Conservation (phyloP, 35 echinoderm and acorn worm species). For the Heliocidaris tuberculata region DNA sequence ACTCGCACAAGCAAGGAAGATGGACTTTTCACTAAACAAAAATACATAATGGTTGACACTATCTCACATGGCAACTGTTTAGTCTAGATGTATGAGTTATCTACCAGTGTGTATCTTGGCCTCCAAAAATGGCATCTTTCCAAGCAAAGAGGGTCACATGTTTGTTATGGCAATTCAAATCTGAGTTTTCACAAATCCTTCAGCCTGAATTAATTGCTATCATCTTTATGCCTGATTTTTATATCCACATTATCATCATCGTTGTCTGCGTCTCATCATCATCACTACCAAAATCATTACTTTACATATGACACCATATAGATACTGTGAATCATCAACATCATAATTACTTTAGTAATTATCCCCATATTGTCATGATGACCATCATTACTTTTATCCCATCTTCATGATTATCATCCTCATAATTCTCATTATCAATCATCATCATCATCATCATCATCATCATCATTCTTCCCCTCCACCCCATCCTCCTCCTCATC, state of each 20-base stretch:
- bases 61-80: not conserved
- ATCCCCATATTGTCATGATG: no score
- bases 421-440: not conserved
- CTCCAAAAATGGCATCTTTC: not conserved
- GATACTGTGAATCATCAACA: no score
- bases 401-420: not conserved
- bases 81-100: not conserved
- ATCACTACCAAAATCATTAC: not conserved
- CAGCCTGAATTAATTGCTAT: not conserved
- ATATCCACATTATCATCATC: slow-evolving; percentile 30
- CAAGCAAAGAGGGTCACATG: not conserved
- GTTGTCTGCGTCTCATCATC: not conserved
- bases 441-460: not conserved
- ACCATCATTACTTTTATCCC: not conserved
- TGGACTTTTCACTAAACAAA: not conserved
- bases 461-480: not conserved
- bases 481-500: not conserved
- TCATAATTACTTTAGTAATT: no score
- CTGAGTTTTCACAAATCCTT: not conserved
- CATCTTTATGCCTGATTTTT: not conserved
- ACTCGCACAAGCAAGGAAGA: not conserved
- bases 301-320: no score
- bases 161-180: not conserved
- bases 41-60: not conserved
- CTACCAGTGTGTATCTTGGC: not conserved